Percentiles rank a stretch among this genome's conserved stretches.
Conservation (phyloP, 2,113 vertebrate genomes). For the Hippolais icterina region DNA sequence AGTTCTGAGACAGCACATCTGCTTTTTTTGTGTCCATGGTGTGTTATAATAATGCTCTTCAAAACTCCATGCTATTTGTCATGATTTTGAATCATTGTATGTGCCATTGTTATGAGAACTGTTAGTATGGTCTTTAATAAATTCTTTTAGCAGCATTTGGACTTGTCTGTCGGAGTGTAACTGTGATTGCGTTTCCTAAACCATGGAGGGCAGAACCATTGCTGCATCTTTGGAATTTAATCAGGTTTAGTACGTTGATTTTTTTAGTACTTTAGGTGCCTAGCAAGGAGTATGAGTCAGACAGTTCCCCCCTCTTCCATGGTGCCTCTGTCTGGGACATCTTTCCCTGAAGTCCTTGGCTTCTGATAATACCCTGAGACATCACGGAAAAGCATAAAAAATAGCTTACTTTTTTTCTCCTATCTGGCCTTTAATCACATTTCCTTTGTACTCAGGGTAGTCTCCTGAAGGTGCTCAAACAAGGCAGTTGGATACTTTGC, state of each 20-base stretch:
- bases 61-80: constrained; percentile 38
- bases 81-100: constrained; percentile 67
- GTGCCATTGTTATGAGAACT: constrained; percentile 72
- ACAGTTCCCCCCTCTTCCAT: not conserved
- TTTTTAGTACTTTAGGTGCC: not conserved
- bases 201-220: not conserved
- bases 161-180: not conserved
- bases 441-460: not conserved
- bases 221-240: not conserved
- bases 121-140: constrained; percentile 76
- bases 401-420: not conserved
- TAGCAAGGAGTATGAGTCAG: not conserved
- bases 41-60: not conserved
- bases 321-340: not conserved
- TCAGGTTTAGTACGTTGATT: fast-evolving
- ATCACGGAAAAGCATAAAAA: not conserved
- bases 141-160: constrained; percentile 70
- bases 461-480: not conserved
- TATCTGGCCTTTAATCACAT: not conserved
- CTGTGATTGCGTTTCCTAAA: not conserved
- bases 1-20: constrained; percentile 36
- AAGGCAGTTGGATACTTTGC: not conserved
- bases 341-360: not conserved
- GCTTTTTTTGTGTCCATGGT: constrained; percentile 38
- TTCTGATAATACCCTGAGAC: not conserved